Base-by-base conservation (phyloP, 2,797 vertebrate species). In the Limosa lapponica region DNA sequence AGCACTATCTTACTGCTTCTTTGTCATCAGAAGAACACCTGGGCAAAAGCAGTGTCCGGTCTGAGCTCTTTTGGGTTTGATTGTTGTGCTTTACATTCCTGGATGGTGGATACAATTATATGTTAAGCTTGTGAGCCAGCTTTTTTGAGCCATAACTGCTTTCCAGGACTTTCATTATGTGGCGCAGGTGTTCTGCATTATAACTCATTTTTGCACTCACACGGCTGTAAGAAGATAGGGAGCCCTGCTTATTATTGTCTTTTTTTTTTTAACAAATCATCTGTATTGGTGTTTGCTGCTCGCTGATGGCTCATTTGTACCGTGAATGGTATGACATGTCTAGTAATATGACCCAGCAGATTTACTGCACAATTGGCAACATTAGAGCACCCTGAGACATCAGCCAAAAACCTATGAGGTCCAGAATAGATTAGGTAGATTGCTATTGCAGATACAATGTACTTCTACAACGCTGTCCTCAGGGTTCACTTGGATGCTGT, bases 341-440 rank as follows among this genome's bases (percentile, higher is more conserved):
- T 97, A 96, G 98, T 92, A 97, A 98, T 94, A 97, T 55, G 80
- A 96, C 80, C 93, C 94, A 89, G 82, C 70, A 96, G 97, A 97
- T 97, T 98, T 97, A 93, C 90, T 95, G 94, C 95, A 94, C 96
- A 87, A 95, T 78, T 97, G 97, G 97, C 97, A 97, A 85, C 92
- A 81, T 87, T 61, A 96, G 93, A 98, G 92, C 65, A 94, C 75
- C 92, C 93, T 61, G 91, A 96, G 91, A 96, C 90, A 92, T 49
- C 79, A 91, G 93, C 95, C 96, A 96, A 86, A 96, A 87, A 54
- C 46, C 90, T 92, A 48, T 55, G 36, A 86, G 87, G 84, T 93
- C 91, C 93, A 96, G 89, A 73, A 14, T 41, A 92, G 93, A 94
- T 92, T 77, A 88, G 82, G 88, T 46, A 87, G 92, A 92, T 96